These are phyloP conservation scores for Heliocidaris erythrogramma DNA, from an alignment of 35 echinoderm and acorn worm genomes.

Conservation along the genomic window DNA sequence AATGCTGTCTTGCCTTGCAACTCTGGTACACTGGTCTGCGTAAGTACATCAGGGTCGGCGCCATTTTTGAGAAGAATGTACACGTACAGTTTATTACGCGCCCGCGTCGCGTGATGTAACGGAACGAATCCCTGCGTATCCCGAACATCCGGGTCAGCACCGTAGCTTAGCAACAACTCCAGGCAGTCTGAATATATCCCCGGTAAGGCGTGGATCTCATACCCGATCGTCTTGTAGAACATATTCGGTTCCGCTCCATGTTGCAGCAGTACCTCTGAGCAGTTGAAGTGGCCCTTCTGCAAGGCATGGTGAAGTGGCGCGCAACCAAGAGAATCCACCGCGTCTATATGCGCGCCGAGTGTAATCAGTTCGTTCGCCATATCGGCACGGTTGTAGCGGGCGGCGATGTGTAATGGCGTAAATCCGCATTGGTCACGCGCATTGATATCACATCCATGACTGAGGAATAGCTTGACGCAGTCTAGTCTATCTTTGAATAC, in stretches of 20 bases:
- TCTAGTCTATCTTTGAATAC: slow-evolving; percentile 79
- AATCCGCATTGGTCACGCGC: slow-evolving; percentile 85
- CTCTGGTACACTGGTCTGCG: slow-evolving; percentile 22
- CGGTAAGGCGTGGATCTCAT: slow-evolving; percentile 80
- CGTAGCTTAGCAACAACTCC: slow-evolving; percentile 82
- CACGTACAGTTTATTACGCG: slow-evolving; percentile 72
- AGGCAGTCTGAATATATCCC: slow-evolving; percentile 72
- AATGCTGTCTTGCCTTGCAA: slow-evolving; percentile 67
- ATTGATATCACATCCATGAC: slow-evolving; percentile 70
- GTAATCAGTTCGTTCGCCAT: slow-evolving; percentile 64
- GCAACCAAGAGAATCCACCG: slow-evolving; percentile 64
- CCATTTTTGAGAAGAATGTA: slow-evolving; percentile 74
- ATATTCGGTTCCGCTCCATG: slow-evolving; percentile 80
- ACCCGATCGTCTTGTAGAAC: slow-evolving; percentile 79
- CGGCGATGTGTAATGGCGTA: slow-evolving; percentile 80
- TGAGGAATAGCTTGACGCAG: slow-evolving; percentile 71
- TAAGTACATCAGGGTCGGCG: slow-evolving; percentile 73
- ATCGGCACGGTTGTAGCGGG: slow-evolving; percentile 59
- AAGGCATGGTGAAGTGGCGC: slow-evolving; percentile 83
- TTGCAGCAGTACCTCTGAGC: slow-evolving; percentile 65
- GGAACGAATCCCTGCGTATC: slow-evolving; percentile 73
- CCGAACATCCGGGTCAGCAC: slow-evolving; percentile 69
- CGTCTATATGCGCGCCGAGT: slow-evolving; percentile 68
- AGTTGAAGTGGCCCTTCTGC: slow-evolving; percentile 73
- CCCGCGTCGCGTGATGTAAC: slow-evolving; percentile 74